These are phyloP conservation scores for Puma concolor DNA, from an alignment of 2,113 vertebrate species.

Conservation along the genomic window DNA sequence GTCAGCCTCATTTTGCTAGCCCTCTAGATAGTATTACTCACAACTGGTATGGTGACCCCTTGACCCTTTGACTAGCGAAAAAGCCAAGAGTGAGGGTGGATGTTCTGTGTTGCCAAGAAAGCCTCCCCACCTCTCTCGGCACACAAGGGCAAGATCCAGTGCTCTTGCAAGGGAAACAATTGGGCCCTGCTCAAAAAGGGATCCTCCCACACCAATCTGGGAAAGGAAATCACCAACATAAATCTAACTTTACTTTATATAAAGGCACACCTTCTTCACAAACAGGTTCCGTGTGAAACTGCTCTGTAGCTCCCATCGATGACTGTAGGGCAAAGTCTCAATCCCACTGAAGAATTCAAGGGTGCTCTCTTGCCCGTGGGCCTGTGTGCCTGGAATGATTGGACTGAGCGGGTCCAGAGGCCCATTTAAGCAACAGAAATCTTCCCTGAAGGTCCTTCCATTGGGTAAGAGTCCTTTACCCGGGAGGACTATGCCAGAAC, in stretches of 20 bases:
- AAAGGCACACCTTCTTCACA: neutral
- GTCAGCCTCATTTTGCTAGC: slow-evolving; percentile 21
- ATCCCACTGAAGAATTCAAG: neutral
- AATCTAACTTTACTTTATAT: neutral
- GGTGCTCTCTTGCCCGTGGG: neutral
- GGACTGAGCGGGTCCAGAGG: slow-evolving; percentile 45
- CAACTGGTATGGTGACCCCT: neutral
- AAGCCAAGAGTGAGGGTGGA: neutral
- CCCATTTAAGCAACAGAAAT: slow-evolving; percentile 42
- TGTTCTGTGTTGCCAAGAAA: neutral
- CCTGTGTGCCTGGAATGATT: neutral
- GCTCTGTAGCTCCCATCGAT: accelerated
- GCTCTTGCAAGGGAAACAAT: neutral
- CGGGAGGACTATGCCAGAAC: slow-evolving; percentile 4
- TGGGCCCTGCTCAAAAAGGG: neutral
- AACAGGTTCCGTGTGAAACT: neutral
- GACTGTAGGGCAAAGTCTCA: neutral
- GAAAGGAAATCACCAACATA: neutral
- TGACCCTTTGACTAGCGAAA: neutral
- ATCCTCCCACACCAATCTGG: neutral
- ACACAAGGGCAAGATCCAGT: neutral
- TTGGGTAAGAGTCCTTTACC: slow-evolving; percentile 61
- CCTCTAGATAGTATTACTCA: slow-evolving; percentile 12
- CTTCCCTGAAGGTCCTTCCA: slow-evolving; percentile 34
- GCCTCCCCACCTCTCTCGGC: neutral